Evolutionary conservation across 2,888 invertebrate genomes (phyloP), one percentile per base, ranked within the genome.

Genomic region (Leptarthrus brevirostris): DNA sequence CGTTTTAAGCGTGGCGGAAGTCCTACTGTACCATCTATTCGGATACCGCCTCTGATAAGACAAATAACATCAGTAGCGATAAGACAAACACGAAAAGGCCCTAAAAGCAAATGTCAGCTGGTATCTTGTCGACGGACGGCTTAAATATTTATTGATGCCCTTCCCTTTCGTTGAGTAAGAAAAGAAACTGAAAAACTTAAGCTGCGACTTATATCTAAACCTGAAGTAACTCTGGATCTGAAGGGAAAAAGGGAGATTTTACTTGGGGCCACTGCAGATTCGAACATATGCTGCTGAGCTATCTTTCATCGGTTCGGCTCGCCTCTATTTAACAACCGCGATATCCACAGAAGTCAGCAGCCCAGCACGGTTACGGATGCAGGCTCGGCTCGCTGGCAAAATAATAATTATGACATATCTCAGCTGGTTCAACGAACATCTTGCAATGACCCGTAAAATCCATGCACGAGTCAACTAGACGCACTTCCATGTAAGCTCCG

Each of bases 341-440:
- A 1, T 20, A 18, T n/a, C 20, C n/a, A n/a, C n/a, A n/a, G n/a
- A n/a, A n/a, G n/a, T n/a, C n/a, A n/a, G n/a, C n/a, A n/a, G n/a
- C n/a, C n/a, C n/a, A n/a, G n/a, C n/a, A n/a, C n/a, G n/a, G n/a
- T n/a, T n/a, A n/a, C 36, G 20, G 18, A 18, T 12, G 34, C 18
- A 18, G 18, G 6, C 36, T 30, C 10, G 40, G 40, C 40, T 10
- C 40, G 6, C 26, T 14, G 22, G 22, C 44, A 20, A 24, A 24
- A 64, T 64, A 47, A 64, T 47, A 64, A 44, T 64, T 64, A 47
- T 44, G 47, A 47, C 24, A 47, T 64, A 64, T 64, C 64, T 64
- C 16, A 24, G 16, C n/a, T 24, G 47, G 64, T 64, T 64, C 64
- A 64, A 64, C 47, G 64, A 44, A 64, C 61, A 61, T 61, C 36